Base-by-base conservation (phyloP, 2,797 vertebrate genomes). In the Molossus alvarezi region DNA sequence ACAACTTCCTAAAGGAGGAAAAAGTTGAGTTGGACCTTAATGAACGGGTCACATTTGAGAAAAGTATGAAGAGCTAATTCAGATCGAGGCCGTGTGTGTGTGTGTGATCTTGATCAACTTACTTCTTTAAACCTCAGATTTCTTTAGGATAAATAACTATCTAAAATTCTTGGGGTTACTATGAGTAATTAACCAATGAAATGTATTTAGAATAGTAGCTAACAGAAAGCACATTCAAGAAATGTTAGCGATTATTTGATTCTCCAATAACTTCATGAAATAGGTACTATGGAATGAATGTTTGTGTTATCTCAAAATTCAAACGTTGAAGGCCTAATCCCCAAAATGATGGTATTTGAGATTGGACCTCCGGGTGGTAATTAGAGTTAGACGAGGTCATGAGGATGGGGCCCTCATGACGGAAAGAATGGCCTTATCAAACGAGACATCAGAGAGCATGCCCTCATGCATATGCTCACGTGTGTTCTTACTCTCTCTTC, bases 181-280 rank as follows among this genome's bases (percentile, higher is more conserved):
- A 4, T 69, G 45, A 48, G 15, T 90, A 93, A 89, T 53, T 91
- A 77, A 88, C 37, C 41, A 88, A 76, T 65, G 25, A 14, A 84
- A 83, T 64, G 41, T 21, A 72, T 27, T 82, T 45, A 83, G 81
- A 87, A 41, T 81, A 79, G 5, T 23, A 48, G 11, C 15, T 92
- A 88, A 41, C 27, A 96, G 62, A 76, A 97, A 96, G 88, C 13
- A 79, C 20, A 93, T 72, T 67, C 25, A 65, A 45, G 45, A 94
- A 80, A 87, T 60, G 8, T 75, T 84, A 64, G n/a, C 33, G 81
- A 64, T 77, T 85, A 76, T 72, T 76, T 75, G 58, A 65, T 73
- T 95, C 55, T 81, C 48, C 0, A 77, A 90, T 51, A 81, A 94
- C 17, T 18, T 93, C 87, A 88, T 2, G 17, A 84, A 65, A 73